Percentiles rank a stretch among this genome's conserved stretches.
phyloP scores from a whole-genome alignment of 1,140 invertebrate genomes.

The Penaeus japonicus region DNA sequence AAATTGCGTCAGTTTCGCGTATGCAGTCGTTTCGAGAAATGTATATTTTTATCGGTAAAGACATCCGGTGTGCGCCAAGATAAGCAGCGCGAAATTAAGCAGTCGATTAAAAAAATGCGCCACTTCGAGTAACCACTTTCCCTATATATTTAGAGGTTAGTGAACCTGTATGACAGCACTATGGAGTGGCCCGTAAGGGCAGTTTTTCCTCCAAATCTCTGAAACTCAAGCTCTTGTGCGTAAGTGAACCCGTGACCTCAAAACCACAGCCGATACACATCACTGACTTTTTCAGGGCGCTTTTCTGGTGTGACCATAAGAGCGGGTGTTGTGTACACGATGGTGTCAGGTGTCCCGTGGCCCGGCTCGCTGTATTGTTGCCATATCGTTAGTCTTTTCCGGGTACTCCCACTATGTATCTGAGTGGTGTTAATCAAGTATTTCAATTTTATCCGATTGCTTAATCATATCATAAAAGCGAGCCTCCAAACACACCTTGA shows the following conservation, averaged over 20 bases:
- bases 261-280: slow-evolving; percentile 54
- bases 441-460: too few relatives aligned
- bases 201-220: slow-evolving; percentile 8
- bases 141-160: background rate
- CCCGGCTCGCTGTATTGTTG: background rate
- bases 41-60: too few relatives aligned
- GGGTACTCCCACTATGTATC: too few relatives aligned
- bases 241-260: slow-evolving; percentile 52
- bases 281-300: slow-evolving; percentile 57
- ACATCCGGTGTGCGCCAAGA: background rate
- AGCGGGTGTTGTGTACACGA: background rate
- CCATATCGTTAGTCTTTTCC: background rate
- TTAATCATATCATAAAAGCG: too few relatives aligned
- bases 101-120: background rate
- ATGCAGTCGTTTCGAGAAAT: too few relatives aligned
- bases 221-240: slow-evolving; percentile 46
- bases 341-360: background rate
- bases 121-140: background rate
- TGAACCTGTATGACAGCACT: slow-evolving; percentile 16
- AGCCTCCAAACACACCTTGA: too few relatives aligned
- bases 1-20: too few relatives aligned
- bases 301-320: slow-evolving; percentile 42
- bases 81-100: background rate
- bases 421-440: too few relatives aligned
- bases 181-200: slow-evolving; percentile 15